Base-by-base conservation (phyloP, 2,797 vertebrate genomes). In the Takifugu rubripes region DNA sequence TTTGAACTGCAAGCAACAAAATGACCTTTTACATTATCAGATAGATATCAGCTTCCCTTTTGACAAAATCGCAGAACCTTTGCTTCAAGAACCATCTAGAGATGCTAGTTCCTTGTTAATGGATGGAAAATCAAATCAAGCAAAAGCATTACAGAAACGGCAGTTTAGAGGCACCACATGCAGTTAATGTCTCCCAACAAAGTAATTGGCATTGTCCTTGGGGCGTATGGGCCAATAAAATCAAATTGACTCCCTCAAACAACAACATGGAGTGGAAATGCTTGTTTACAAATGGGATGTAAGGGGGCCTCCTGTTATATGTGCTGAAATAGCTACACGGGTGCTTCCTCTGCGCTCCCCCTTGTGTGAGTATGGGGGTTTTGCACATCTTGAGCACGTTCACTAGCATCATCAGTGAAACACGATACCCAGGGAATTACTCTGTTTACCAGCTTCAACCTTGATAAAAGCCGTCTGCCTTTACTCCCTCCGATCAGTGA, bases 401-500 rank as follows among this genome's bases (percentile, higher is more conserved):
- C 70, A 77, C 61, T 61, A 31, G 55, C 70, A 69, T 66, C 70
- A 64, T 78, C 63, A 72, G 56, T 80, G 70, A 66, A 77, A 75
- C 48, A 61, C 47, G 47, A 73, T 65, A 69, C 56, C 62, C 63
- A 51, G 57, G 48, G 65, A 43, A 62, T 15, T 25, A 21, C 45
- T 66, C 59, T 75, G 24, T 80, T 75, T 71, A 77, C 76, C 59
- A 72, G 59, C 51, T 46, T 53, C 33, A 48, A 61, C 62, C 55
- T 60, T 48, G 56, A 47, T 83, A 52, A 75, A 73, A 47, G 68
- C 63, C 70, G 67, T 58, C 49, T 36, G 14, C 66, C 55, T 66
- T 68, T 74, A 66, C 71, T 72, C 46, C 49, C 49, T 75, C 73
- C 83, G 81, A 88, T 85, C 79, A 81, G 31, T 52, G 56, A 72